Evolutionary conservation across 2,797 vertebrate genomes (phyloP).

Genomic region (Sylvia borin): DNA sequence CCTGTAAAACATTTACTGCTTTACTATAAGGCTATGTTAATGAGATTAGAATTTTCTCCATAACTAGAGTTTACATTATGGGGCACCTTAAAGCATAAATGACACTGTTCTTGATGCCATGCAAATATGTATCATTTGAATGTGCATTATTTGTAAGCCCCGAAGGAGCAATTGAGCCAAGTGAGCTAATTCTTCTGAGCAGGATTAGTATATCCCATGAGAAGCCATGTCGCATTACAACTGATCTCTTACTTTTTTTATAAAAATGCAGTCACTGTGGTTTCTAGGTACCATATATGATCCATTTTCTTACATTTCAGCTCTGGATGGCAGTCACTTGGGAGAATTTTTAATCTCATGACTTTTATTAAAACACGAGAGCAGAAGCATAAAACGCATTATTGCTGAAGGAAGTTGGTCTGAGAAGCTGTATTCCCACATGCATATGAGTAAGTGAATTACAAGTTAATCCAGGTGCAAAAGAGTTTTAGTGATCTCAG

Average conservation of each 20-base stretch:
- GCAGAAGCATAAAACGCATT: conserved; percentile 61
- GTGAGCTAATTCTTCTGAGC: conserved; percentile 55
- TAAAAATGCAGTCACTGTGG: neutral
- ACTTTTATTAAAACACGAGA: conserved; percentile 74
- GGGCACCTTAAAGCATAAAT: conserved; percentile 46
- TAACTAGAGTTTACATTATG: conserved; percentile 15
- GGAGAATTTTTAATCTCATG: conserved; percentile 76
- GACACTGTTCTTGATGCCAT: conserved; percentile 32
- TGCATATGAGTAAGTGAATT: conserved; percentile 74
- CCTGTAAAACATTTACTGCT: neutral
- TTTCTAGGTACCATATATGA: conserved; percentile 22
- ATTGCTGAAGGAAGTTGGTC: conserved; percentile 60
- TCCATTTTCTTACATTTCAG: conserved; percentile 46
- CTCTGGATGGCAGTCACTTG: conserved; percentile 58
- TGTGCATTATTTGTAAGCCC: conserved; percentile 48
- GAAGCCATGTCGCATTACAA: conserved; percentile 44
- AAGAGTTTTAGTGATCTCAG: conserved; percentile 69
- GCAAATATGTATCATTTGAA: conserved; percentile 17
- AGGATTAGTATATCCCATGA: conserved; percentile 51
- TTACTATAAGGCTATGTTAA: neutral
- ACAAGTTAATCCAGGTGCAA: conserved; percentile 77
- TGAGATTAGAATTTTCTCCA: conserved; percentile 23
- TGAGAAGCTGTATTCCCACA: conserved; percentile 67
- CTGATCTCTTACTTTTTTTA: conserved; percentile 16
- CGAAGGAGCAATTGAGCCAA: conserved; percentile 29